Conservation (phyloP, 2,113 vertebrate genomes). For the Seriola dumerili region DNA sequence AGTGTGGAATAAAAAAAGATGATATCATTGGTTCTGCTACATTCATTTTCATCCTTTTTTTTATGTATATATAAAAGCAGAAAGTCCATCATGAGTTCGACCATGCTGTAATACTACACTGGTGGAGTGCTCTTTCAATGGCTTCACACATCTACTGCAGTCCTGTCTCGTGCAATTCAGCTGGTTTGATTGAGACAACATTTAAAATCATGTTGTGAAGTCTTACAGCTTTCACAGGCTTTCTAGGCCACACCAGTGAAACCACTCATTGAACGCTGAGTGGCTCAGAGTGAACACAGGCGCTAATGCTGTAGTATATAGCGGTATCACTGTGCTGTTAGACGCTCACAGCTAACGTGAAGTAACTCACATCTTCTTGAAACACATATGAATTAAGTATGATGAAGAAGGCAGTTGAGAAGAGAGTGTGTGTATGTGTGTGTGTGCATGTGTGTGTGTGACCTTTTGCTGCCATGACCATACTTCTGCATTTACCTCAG, state of each 20-base stretch:
- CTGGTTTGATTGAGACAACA: constrained; percentile 40
- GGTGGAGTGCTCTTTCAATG: background rate
- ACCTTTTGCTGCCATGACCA: constrained; percentile 54
- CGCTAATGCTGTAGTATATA: constrained; percentile 33
- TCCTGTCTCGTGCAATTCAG: constrained; percentile 31
- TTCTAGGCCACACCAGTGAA: constrained; percentile 64
- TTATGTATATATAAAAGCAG: background rate
- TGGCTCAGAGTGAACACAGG: constrained; percentile 49
- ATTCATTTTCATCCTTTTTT: background rate
- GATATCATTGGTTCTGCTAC: background rate
- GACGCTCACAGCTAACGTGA: constrained; percentile 43
- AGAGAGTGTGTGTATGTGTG: background rate
- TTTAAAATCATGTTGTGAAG: constrained; percentile 52
- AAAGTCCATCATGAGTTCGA: too few relatives aligned
- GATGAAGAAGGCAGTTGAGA: constrained; percentile 39
- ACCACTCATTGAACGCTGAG: constrained; percentile 37
- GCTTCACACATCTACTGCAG: background rate
- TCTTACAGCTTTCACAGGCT: constrained; percentile 53
- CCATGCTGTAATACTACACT: background rate
- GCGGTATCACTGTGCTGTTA: constrained; percentile 41
- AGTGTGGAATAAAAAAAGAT: background rate
- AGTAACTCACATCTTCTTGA: constrained; percentile 55
- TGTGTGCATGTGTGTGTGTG: constrained; percentile 35
- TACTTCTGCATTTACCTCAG: constrained; percentile 54
- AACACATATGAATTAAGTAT: constrained; percentile 76